Evolutionary conservation across 2,888 invertebrate species (phyloP).

Genomic region (Nomada fucata): DNA sequence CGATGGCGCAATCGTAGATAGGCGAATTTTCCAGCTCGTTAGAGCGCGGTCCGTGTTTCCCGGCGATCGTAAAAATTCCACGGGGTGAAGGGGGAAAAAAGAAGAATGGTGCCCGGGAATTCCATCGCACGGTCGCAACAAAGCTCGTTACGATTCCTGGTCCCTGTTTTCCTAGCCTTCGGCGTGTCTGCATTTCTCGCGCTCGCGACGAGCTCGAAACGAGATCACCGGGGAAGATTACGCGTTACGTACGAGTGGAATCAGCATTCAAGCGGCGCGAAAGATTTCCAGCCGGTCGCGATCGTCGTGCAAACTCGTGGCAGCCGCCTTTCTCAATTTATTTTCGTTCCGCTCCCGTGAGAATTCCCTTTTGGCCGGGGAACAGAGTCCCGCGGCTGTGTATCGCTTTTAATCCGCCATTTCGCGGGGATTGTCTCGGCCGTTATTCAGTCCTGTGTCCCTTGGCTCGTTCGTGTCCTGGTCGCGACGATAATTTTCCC

Average conservation of each 20-base stretch:
- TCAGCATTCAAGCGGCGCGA: not conserved
- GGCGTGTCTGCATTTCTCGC: constrained; percentile 21
- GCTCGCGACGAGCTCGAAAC: not conserved
- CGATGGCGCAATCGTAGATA: constrained; percentile 4
- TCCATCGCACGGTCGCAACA: constrained; percentile 3
- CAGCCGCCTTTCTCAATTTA: not conserved
- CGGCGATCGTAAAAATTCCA: constrained; percentile 8
- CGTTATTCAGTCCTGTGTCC: constrained; percentile 9
- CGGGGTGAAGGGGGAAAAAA: too few relatives aligned
- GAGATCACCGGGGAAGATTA: constrained; percentile 27
- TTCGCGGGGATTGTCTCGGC: constrained; percentile 10
- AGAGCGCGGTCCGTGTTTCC: not conserved
- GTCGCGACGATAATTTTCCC: constrained; percentile 3
- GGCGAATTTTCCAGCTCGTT: constrained; percentile 30
- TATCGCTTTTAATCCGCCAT: constrained; percentile 16
- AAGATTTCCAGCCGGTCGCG: constrained; percentile 19
- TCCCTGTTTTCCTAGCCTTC: constrained; percentile 22
- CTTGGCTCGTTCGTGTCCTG: not conserved
- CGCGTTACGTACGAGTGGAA: constrained; percentile 2
- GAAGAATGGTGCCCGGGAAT: not conserved
- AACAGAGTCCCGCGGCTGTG: not conserved
- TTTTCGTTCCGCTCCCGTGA: constrained; percentile 5
- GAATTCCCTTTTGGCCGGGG: not conserved
- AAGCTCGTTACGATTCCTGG: constrained; percentile 20
- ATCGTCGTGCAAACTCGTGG: not conserved